phyloP scores from a whole-genome alignment of 1,140 invertebrate genomes.

The Pygmarrhopalites habei region DNA sequence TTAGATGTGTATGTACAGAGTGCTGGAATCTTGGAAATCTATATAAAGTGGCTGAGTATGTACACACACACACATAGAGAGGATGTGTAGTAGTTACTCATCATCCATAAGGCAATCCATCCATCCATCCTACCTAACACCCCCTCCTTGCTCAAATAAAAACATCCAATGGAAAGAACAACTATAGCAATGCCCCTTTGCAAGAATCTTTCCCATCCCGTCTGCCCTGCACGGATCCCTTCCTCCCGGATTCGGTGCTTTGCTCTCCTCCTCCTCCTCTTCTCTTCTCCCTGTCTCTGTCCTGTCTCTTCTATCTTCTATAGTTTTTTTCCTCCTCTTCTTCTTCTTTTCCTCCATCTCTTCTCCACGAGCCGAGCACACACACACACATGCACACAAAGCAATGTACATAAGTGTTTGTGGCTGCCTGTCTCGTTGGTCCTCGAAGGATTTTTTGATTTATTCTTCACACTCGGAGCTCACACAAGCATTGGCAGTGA shows the following conservation, averaged over 20 bases:
- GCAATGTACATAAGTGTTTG: not conserved
- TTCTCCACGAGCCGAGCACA: not conserved
- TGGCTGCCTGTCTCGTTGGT: conserved; percentile 5
- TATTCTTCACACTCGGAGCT: conserved; percentile 28
- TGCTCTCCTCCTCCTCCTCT: conserved; percentile 17
- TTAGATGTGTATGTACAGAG: no score
- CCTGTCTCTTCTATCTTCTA: not conserved
- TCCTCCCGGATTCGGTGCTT: conserved; percentile 17
- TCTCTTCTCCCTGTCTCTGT: not conserved
- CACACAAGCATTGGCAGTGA: conserved; percentile 14
- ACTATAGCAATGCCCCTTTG: not conserved
- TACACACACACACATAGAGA: not conserved
- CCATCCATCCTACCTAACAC: conserved; percentile 23
- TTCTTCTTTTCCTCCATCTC: not conserved
- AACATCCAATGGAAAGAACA: conserved; percentile 20
- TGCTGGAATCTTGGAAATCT: no score
- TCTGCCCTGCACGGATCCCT: not conserved
- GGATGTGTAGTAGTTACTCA: not conserved
- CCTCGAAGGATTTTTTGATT: conserved; percentile 31
- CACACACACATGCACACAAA: conserved; percentile 2
- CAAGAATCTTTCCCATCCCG: not conserved
- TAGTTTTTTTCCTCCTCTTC: no score
- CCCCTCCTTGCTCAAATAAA: conserved; percentile 16
- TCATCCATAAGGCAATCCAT: conserved; percentile 20
- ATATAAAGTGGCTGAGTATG: not conserved